phyloP scores from a whole-genome alignment of 2,888 invertebrate genomes.

The Pantelozetes paolii region DNA sequence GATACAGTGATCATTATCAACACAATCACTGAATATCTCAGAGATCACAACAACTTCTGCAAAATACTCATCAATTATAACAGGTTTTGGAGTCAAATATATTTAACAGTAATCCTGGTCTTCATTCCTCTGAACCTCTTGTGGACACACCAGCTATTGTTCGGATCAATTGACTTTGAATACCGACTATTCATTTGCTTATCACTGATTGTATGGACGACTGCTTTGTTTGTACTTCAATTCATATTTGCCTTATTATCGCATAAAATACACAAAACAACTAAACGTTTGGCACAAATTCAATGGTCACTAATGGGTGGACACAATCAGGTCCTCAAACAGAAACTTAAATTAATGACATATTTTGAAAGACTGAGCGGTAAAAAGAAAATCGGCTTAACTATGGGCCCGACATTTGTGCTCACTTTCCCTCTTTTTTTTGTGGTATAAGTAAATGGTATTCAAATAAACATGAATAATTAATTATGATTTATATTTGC shows the following conservation, averaged over 20 bases:
- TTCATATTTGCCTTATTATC: background rate
- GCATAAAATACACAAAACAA: background rate
- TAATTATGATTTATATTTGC: background rate
- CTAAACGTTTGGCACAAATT: background rate
- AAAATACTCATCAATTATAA: background rate
- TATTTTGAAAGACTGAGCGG: background rate
- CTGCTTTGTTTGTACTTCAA: background rate
- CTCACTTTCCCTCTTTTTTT: background rate
- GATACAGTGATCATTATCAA: too few species aligned
- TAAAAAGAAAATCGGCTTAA: too few species aligned
- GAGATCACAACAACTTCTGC: background rate
- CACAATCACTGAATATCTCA: background rate
- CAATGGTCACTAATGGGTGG: background rate
- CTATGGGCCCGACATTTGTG: background rate
- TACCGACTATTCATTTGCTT: background rate
- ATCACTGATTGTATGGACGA: background rate
- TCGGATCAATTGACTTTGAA: background rate
- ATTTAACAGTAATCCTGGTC: background rate
- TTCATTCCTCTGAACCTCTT: background rate
- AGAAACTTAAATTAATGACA: slow-evolving; percentile 8
- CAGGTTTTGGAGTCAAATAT: background rate
- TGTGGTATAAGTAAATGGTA: background rate
- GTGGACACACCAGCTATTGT: background rate
- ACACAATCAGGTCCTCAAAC: background rate
- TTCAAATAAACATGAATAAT: background rate